Base-by-base conservation (phyloP, 2,113 vertebrate species). In the Xerus inauris region DNA sequence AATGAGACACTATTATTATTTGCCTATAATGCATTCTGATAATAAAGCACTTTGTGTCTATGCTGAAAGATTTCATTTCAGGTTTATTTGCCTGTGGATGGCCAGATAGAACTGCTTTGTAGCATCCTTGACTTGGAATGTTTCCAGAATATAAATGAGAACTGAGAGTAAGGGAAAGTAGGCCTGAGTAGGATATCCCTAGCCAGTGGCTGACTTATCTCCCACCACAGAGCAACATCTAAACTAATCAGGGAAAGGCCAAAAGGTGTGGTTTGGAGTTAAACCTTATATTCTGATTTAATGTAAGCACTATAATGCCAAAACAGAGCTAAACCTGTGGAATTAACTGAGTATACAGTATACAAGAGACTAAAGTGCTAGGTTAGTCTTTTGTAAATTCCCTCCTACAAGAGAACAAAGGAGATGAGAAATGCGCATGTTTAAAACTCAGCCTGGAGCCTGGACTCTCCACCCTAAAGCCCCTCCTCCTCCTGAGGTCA, bases 71-170 rank as follows among this genome's bases (percentile, higher is more conserved):
- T 96, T 94, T 97, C 71, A 49, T 98, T 98, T 98, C 97, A 98
- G 97, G 93, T 95, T 97, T 98, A 98, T 98, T 98, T 98, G 97
- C 91, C 59, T 87, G 82, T 97, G 95, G 92, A 97, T 81, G 1
- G 65, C 35, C 35, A 73, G 97, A 97, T 84, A 97, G 96, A 97
- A 96, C 73, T 92, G 51, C 93, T 98, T 90, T 96, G 96, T 73
- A 91, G 94, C 96, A 96, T 98, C 96, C 92, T 97, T 54, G 91
- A 22, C 75, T 94, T 95, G 88, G 80, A 92, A 97, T 77, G 71
- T 69, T 54, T 96, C 94, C 96, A 42, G 98, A 98, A 98, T 98
- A 98, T 67, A 96, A 98, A 98, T 96, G 95, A 84, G 93, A 80
- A 69, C 77, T 73, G 38, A 71, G 64, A 97, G 59, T 24, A 54